Conservation (phyloP, 2,113 vertebrate species). For the Apodemus speciosus region DNA sequence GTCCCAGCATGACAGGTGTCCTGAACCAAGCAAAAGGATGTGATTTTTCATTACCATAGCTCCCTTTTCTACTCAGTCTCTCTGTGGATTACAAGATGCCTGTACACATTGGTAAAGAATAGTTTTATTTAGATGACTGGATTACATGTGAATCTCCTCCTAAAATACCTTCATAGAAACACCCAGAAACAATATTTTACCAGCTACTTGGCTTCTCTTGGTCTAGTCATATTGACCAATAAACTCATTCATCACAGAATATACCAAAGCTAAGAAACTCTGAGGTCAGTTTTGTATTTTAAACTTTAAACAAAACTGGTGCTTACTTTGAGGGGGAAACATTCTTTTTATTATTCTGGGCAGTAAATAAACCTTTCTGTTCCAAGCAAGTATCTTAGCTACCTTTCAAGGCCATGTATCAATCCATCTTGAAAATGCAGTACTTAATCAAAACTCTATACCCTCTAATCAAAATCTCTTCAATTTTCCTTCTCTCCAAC, state of each 20-base stretch:
- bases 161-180: not conserved
- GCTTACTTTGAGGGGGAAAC: not conserved
- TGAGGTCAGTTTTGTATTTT: not conserved
- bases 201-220: not conserved
- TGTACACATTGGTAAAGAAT: not conserved
- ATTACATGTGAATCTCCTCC: not conserved
- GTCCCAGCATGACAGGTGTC: not conserved
- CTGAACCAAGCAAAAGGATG: not conserved
- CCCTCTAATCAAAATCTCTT: not conserved
- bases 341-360: slow-evolving; percentile 11
- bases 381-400: not conserved
- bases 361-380: slow-evolving; percentile 6
- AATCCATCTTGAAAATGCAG: not conserved
- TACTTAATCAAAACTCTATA: not conserved
- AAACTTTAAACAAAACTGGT: slow-evolving; percentile 22
- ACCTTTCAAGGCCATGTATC: not conserved
- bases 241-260: not conserved
- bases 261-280: not conserved
- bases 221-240: not conserved
- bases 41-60: not conserved
- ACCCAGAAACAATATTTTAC: not conserved
- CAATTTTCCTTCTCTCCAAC: not conserved
- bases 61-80: not conserved
- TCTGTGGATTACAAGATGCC: not conserved
- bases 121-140: not conserved